A percentile compares a stretch with the other conserved stretches of the same genome.
phyloP scores from a whole-genome alignment of 2,797 vertebrate genomes.

The Mycteria americana region DNA sequence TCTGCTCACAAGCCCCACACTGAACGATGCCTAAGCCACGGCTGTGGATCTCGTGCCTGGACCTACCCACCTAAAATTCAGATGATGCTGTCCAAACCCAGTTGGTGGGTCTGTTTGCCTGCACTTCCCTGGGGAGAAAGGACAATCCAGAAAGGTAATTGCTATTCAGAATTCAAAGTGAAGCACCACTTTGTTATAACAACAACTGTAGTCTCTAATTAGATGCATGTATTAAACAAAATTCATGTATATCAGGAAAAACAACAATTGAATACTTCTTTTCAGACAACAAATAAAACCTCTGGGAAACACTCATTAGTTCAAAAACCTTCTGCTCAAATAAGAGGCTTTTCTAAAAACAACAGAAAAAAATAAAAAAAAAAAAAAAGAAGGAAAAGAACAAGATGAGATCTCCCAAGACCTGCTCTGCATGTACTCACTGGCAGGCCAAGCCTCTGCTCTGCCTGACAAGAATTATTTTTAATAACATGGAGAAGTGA shows the following conservation, averaged over 20 bases:
- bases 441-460: not conserved
- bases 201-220: not conserved
- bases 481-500: not conserved
- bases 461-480: not conserved
- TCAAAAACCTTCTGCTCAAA: not conserved
- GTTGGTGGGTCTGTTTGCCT: not conserved
- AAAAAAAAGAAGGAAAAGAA: not conserved
- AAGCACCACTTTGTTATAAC: not conserved
- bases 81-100: not conserved
- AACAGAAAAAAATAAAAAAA: not conserved
- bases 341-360: not conserved
- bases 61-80: not conserved
- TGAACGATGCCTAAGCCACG: not conserved
- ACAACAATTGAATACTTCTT: not conserved
- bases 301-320: not conserved
- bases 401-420: not conserved
- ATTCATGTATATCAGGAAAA: not conserved
- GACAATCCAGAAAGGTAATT: not conserved
- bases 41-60: not conserved
- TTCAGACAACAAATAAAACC: not conserved
- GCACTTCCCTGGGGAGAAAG: not conserved
- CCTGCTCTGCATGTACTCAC: not conserved
- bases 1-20: rapidly evolving
- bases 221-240: not conserved
- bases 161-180: not conserved